Base-by-base conservation (phyloP, 2,888 invertebrate species). In the Acanthacorydalis orientalis region DNA sequence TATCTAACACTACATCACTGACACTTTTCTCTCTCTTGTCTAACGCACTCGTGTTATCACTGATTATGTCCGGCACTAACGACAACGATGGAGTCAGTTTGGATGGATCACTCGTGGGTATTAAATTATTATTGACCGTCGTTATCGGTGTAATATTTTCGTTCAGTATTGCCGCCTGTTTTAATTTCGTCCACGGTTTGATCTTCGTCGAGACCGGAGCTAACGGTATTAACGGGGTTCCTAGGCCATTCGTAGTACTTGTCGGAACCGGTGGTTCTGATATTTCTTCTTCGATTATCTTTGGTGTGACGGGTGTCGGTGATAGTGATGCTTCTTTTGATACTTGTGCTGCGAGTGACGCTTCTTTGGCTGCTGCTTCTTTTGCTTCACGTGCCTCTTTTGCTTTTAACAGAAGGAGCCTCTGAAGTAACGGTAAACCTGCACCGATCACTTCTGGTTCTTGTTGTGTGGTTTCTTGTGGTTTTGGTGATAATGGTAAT, bases 121-220 rank as follows among this genome's bases (percentile, higher is more conserved):
- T 42, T 15, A 31, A 42, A 42, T 31, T 42, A 42, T 12, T 15
- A n/a, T 14, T 14, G 9, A 33, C 23, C 7, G 33, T 31, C 12
- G 44, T 34, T 31, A 45, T 38, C 23, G 45, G 38, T 33, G 40
- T 40, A 32, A 31, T 46, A 38, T 55, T 49, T 34, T 65, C 75
- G 37, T 74, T 70, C 55, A 75, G 65, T 53, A 77, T 76, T 35
- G 77, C 69, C 11, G 86, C 86, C 60, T 83, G 78, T 61, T 85
- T 86, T 40, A 87, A 67, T 67, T 83, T 83, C 11, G 74, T 75
- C 86, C 86, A 87, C 1, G 82, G 79, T 55, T 76, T 50, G 42
- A 44, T 57, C 58, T 44, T 49, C 6, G 44, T 23, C 4, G 31
- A 46, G 12, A 15, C 51, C 55, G 49, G 56, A 54, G 39, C 7